Conservation (phyloP, 2,113 vertebrate species). For the Psittacula cyanocephala region DNA sequence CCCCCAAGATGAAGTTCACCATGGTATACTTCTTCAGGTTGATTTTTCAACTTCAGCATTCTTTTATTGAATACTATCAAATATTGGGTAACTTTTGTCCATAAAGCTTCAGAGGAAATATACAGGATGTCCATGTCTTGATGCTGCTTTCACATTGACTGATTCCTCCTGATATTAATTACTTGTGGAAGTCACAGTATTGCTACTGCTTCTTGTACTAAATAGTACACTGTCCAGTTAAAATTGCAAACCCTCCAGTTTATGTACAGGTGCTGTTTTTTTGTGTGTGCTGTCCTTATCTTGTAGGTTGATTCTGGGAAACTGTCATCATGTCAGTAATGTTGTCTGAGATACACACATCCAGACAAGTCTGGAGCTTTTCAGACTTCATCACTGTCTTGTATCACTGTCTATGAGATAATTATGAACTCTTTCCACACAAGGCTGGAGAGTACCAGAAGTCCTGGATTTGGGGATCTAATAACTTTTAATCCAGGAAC, state of each 20-base stretch:
- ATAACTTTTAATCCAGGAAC: not conserved
- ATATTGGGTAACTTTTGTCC: not conserved
- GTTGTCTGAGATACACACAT: not conserved
- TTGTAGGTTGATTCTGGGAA: not conserved
- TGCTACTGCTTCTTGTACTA: not conserved
- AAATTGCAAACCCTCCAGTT: not conserved
- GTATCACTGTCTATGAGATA: not conserved
- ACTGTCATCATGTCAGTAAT: not conserved
- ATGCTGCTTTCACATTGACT: not conserved
- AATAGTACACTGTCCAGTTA: not conserved
- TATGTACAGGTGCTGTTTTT: not conserved
- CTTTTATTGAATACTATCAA: not conserved
- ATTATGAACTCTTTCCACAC: not conserved
- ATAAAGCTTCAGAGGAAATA: not conserved
- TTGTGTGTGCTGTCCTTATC: not conserved
- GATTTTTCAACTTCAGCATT: not conserved
- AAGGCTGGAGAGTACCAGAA: not conserved
- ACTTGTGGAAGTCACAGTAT: not conserved
- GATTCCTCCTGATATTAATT: not conserved
- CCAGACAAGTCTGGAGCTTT: not conserved
- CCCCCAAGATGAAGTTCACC: not conserved
- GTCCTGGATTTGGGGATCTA: not conserved
- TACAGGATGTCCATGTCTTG: not conserved
- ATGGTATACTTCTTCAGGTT: not conserved
- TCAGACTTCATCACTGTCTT: not conserved